Percentiles rank a stretch among this genome's conserved stretches.
phyloP scores from a whole-genome alignment of 2,797 vertebrate genomes.

The Menidia menidia region DNA sequence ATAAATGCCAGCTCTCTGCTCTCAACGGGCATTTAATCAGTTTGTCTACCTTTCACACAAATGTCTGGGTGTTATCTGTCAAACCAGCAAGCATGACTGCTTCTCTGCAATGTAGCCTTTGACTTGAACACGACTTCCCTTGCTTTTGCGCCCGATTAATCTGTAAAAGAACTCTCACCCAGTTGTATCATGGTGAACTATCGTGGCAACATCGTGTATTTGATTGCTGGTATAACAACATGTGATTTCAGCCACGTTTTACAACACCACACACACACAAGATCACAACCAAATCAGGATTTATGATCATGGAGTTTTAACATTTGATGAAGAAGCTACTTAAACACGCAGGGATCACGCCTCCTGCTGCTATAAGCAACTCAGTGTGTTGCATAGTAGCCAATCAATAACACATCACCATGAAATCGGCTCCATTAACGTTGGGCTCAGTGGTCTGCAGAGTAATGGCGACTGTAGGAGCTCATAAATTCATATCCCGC shows the following conservation, averaged over 20 bases:
- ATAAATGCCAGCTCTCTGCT: background rate
- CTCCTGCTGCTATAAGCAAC: constrained; percentile 60
- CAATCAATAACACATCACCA: constrained; percentile 63
- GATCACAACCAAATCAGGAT: background rate
- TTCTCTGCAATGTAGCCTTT: background rate
- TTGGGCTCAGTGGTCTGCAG: constrained; percentile 40
- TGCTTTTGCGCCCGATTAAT: background rate
- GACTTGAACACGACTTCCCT: background rate
- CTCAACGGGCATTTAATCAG: background rate
- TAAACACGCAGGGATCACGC: constrained; percentile 53
- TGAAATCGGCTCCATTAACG: constrained; percentile 63
- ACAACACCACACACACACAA: background rate
- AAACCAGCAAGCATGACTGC: background rate
- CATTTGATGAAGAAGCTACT: constrained; percentile 29
- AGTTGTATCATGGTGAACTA: background rate
- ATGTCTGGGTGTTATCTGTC: background rate
- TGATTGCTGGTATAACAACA: background rate
- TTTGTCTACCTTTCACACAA: background rate
- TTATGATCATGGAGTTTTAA: background rate
- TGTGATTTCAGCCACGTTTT: background rate
- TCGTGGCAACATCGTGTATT: background rate
- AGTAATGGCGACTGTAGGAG: constrained; percentile 41
- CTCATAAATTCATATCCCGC: constrained; percentile 51
- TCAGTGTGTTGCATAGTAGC: constrained; percentile 31
- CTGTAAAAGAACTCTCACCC: background rate